Evolutionary conservation across 2,888 invertebrate genomes (phyloP).

Genomic region (Drosophila koepferae): DNA sequence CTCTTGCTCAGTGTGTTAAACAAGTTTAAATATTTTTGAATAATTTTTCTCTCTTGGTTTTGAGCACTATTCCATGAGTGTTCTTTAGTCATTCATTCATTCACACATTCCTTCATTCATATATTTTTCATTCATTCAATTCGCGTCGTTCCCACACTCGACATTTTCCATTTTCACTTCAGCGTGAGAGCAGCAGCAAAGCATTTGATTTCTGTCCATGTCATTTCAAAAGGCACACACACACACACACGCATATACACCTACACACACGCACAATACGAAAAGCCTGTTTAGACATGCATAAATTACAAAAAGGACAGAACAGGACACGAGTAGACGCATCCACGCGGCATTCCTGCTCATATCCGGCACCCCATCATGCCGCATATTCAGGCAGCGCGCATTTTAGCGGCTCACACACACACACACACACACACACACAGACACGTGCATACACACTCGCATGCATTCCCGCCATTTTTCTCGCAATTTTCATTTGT

Average conservation of each 20-base stretch:
- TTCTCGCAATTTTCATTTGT: slow-evolving; percentile 48
- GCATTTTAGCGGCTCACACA: slow-evolving; percentile 33
- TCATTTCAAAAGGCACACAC: slow-evolving; percentile 37
- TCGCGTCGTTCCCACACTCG: slow-evolving; percentile 5
- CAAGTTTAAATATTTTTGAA: neutral
- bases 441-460: neutral
- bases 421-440: neutral
- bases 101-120: slow-evolving; percentile 15
- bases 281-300: slow-evolving; percentile 69
- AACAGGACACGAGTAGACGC: slow-evolving; percentile 37
- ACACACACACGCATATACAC: slow-evolving; percentile 10
- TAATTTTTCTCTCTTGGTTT: slow-evolving; percentile 1
- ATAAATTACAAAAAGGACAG: slow-evolving; percentile 66
- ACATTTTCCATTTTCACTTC: slow-evolving; percentile 25
- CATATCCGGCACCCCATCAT: slow-evolving; percentile 22
- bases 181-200: slow-evolving; percentile 6
- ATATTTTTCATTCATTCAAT: slow-evolving; percentile 2
- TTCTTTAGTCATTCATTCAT: slow-evolving; percentile 15
- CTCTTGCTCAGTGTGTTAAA: neutral
- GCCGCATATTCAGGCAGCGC: slow-evolving; percentile 25
- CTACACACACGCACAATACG: slow-evolving; percentile 19
- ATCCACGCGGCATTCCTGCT: slow-evolving; percentile 23
- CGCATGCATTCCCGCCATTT: slow-evolving; percentile 33
- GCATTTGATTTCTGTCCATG: slow-evolving; percentile 48
- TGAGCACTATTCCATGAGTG: slow-evolving; percentile 6